phyloP scores from a whole-genome alignment of 2,888 invertebrate genomes.

The Notocelia uddmanniana region DNA sequence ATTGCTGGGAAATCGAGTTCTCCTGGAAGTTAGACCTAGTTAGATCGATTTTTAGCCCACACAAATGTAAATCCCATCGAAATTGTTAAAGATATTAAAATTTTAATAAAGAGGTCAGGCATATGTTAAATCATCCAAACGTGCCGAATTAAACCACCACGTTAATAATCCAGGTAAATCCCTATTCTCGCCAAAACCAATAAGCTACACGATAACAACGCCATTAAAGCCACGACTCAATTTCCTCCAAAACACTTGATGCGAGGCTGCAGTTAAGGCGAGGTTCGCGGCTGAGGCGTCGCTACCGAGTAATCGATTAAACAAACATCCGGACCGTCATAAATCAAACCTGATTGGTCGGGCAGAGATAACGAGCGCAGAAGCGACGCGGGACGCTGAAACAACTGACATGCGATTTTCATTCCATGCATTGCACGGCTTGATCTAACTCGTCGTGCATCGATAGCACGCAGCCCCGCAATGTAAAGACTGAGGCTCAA shows the following conservation, averaged over 20 bases:
- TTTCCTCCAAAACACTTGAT: constrained; percentile 37
- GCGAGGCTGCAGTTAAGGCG: constrained; percentile 47
- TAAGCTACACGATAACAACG: constrained; percentile 28
- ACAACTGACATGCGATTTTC: too few relatives aligned
- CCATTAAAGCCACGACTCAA: constrained; percentile 39
- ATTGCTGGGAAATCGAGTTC: too few relatives aligned
- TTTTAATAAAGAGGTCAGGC: too few relatives aligned
- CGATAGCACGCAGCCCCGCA: too few relatives aligned
- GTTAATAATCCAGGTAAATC: not conserved
- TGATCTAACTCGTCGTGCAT: too few relatives aligned
- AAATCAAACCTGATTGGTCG: constrained; percentile 78
- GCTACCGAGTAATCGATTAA: constrained; percentile 82
- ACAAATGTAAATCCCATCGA: too few relatives aligned
- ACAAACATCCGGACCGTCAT: constrained; percentile 80
- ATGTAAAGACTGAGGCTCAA: too few relatives aligned
- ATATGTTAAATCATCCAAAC: too few relatives aligned
- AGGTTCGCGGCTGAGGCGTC: constrained; percentile 47
- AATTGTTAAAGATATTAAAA: too few relatives aligned
- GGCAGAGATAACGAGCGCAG: constrained; percentile 55
- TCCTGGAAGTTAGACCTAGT: too few relatives aligned
- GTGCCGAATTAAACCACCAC: not conserved
- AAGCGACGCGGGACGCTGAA: not conserved
- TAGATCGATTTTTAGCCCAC: too few relatives aligned
- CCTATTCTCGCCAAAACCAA: constrained; percentile 15
- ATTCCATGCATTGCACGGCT: too few relatives aligned